Conservation (phyloP, 2,113 vertebrate species). For the Brachirus orientalis region DNA sequence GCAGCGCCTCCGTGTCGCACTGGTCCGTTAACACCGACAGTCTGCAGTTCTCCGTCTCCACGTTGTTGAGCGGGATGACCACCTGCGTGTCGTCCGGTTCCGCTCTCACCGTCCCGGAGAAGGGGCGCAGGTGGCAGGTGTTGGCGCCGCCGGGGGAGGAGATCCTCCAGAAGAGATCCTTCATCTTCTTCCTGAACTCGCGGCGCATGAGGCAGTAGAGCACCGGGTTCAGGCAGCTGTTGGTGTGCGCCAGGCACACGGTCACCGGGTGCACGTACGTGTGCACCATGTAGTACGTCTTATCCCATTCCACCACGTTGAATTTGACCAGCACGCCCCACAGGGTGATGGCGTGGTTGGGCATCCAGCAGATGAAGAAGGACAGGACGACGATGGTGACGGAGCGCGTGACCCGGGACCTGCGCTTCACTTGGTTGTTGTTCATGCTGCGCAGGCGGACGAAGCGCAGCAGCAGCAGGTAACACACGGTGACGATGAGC, state of each 20-base stretch:
- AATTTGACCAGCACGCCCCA: conserved; percentile 95
- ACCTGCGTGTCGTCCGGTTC: conserved; percentile 83
- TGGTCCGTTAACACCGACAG: conserved; percentile 67
- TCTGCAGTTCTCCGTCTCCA: conserved; percentile 73
- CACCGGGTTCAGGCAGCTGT: conserved; percentile 94
- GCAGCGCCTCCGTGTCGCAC: conserved; percentile 43
- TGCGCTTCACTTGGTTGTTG: conserved; percentile 81
- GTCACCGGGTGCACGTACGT: conserved; percentile 91
- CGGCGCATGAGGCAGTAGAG: conserved; percentile 93
- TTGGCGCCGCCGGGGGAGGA: conserved; percentile 84
- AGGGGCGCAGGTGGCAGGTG: conserved; percentile 81
- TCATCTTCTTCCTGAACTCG: conserved; percentile 91
- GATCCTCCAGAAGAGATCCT: conserved; percentile 89
- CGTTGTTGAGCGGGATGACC: conserved; percentile 67
- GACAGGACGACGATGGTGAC: conserved; percentile 92
- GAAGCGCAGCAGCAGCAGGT: conserved; percentile 88
- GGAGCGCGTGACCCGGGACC: conserved; percentile 89
- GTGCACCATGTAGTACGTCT: conserved; percentile 88
- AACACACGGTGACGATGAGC: conserved; percentile 86
- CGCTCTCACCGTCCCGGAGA: conserved; percentile 84
- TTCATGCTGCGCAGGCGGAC: conserved; percentile 84
- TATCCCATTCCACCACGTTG: conserved; percentile 87
- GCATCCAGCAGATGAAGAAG: conserved; percentile 96
- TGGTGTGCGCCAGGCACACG: conserved; percentile 91
- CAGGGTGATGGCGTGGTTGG: conserved; percentile 91